Evolutionary conservation across 1,140 invertebrate genomes (phyloP).

Genomic region (Drosophila asahinai): DNA sequence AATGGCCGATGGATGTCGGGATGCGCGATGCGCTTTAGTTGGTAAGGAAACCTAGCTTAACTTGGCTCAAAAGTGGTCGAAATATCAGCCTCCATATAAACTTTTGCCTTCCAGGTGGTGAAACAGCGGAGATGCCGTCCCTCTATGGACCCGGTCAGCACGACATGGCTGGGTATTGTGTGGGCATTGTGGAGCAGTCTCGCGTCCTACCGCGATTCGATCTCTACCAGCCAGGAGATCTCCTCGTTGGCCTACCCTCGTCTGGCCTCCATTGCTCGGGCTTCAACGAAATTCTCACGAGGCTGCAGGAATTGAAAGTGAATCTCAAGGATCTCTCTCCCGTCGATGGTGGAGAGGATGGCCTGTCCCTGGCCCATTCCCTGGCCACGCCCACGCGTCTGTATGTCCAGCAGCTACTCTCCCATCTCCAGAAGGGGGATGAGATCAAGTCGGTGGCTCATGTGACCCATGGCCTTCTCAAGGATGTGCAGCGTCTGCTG

Average conservation of each 20-base stretch:
- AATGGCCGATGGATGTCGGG: slow-evolving; percentile 93
- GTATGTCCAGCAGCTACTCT: slow-evolving; percentile 93
- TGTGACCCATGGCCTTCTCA: slow-evolving; percentile 96
- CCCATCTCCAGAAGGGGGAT: slow-evolving; percentile 89
- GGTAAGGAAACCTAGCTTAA: slow-evolving; percentile 86
- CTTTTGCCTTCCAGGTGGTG: slow-evolving; percentile 89
- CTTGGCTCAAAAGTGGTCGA: background rate
- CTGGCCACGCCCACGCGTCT: slow-evolving; percentile 95
- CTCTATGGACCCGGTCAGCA: slow-evolving; percentile 93
- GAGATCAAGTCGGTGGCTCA: slow-evolving; percentile 95
- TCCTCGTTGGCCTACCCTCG: slow-evolving; percentile 92
- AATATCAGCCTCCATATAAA: too few species aligned
- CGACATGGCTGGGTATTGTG: slow-evolving; percentile 97
- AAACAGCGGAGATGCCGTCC: slow-evolving; percentile 98
- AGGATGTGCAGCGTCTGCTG: slow-evolving; percentile 95
- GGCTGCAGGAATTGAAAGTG: slow-evolving; percentile 86
- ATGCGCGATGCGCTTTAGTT: slow-evolving; percentile 95
- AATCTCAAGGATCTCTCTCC: slow-evolving; percentile 55
- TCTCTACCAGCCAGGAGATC: slow-evolving; percentile 90
- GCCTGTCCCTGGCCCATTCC: slow-evolving; percentile 86
- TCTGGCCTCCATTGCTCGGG: slow-evolving; percentile 96
- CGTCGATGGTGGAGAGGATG: slow-evolving; percentile 26
- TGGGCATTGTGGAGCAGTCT: slow-evolving; percentile 92
- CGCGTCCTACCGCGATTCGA: slow-evolving; percentile 89
- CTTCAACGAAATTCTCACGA: slow-evolving; percentile 92